Evolutionary conservation across 2,888 invertebrate genomes (phyloP), one percentile per base, ranked within the genome.

Genomic region (Vesta saturnalis): DNA sequence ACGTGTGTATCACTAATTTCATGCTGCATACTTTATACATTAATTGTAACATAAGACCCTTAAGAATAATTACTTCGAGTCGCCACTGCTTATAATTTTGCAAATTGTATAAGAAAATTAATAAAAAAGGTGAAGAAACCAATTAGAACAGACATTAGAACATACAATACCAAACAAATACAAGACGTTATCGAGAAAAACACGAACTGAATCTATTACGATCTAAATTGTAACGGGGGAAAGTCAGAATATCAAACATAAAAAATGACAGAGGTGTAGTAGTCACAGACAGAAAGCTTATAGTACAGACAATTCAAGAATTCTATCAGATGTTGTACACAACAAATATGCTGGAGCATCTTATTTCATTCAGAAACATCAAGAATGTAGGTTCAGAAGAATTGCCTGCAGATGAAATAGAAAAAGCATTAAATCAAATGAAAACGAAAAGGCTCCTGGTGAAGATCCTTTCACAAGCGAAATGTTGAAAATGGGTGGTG

Each of bases 401-500:
- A 5, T 10, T 52, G 16, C 15, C 52, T 15, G 16, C 52, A 15
- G 52, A 18, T 18, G 52, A 52, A 52, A 52, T 52, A 15, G 16
- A 30, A 30, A 10, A 5, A 30, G 30, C 30, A 30, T 30, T 30
- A 30, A 30, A 30, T 5, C 30, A 30, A 5, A 30, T 30, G 18
- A 52, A 52, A 18, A 52, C 2, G 8, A 52, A 52, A 52, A 15
- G 16, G 15, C 19, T 6, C 52, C 8, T 15, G 52, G 52, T 18
- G 19, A 52, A 52, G 52, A 52, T 16, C 1, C 6, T 52, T 6
- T 52, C 8, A 52, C 52, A 52, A 15, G 16, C 16, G 52, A 52
- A 15, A 52, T 52, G 52, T 15, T 52, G 5, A 52, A 52, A 52
- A 16, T 52, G 52, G 52, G 52, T 18, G 52, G 52, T 52, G 52